These are phyloP conservation scores for Hyaena hyaena DNA, from an alignment of 2,113 vertebrate genomes.

Conservation along the genomic window DNA sequence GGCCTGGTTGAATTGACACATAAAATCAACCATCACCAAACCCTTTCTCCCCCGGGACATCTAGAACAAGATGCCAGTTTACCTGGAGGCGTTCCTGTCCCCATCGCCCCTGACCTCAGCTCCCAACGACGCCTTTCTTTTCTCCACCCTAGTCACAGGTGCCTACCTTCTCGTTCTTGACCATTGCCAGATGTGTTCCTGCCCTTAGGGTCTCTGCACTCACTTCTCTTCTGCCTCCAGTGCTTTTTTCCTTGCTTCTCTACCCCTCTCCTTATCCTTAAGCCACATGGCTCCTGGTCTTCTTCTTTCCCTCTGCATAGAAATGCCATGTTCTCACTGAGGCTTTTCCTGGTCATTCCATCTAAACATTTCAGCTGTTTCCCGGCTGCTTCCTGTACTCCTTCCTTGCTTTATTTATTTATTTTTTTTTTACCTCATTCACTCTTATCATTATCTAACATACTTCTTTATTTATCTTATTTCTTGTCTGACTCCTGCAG, in stretches of 20 bases:
- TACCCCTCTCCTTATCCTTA: background rate
- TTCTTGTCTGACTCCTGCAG: background rate
- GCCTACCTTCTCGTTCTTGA: background rate
- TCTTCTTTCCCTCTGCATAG: background rate
- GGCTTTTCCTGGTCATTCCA: background rate
- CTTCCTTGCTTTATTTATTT: background rate
- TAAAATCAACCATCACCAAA: background rate
- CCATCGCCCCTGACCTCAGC: background rate
- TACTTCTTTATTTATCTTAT: background rate
- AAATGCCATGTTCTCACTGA: background rate
- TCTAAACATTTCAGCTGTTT: background rate
- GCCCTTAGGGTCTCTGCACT: background rate
- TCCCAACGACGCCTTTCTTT: background rate
- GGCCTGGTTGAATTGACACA: background rate
- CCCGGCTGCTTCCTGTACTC: background rate
- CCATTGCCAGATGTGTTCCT: accelerated
- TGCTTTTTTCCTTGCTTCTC: background rate
- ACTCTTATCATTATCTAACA: background rate
- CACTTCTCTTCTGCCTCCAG: background rate
- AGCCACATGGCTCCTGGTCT: background rate
- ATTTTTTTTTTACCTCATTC: background rate
- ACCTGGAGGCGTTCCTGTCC: background rate
- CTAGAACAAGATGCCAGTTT: background rate
- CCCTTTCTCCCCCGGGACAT: background rate
- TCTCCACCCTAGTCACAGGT: background rate